Evolutionary conservation across 2,888 invertebrate genomes (phyloP), one percentile per base, ranked within the genome.

Genomic region (Chirona hameri): DNA sequence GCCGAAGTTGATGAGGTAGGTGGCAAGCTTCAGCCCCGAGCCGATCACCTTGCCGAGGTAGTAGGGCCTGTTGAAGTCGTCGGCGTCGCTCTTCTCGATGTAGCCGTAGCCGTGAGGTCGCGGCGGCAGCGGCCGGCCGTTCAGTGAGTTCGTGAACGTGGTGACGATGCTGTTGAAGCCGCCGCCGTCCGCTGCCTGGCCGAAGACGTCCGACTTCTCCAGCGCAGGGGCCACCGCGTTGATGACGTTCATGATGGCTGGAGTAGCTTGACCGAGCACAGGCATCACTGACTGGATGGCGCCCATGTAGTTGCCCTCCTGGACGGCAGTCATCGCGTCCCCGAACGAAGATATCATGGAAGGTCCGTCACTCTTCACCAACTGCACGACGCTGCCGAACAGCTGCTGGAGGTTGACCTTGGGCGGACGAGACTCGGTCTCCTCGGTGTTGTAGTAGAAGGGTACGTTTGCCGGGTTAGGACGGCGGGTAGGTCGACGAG

Each of bases 381-480:
- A 52, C 27, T 80, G 80, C 52, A 80, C 80, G 2, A 80, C 80
- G 29, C 80, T 80, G 52, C 80, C 80, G 27, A 80, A 52, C 29
- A 55, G 52, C 52, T 80, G 80, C 52, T 80, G 48, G 15, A 80
- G n/a, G 80, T 80, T 80, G 52, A 80, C 21, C 27, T 27, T 15
- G 14, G 80, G 52, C 52, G 55, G 52, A 27, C 52, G 15, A 14
- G 80, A 14, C 27, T n/a, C 15, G 27, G 27, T 1, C 27, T 12
- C 27, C n/a, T 46, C 80, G 18, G 80, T 80, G 80, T 80, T 80
- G 80, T 80, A 80, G 80, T 80, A 80, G 80, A 15, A 80, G 27
- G 80, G 80, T n/a, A 80, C 52, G 7, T 18, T 31, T 15, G 79
- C 39, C 79, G 21, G 79, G 24, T 24, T 18, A 4, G 52, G 80